Evolutionary conservation across 1,140 invertebrate species (phyloP), one percentile per base, ranked within the genome.

Genomic region (Drosophila kanapiae): DNA sequence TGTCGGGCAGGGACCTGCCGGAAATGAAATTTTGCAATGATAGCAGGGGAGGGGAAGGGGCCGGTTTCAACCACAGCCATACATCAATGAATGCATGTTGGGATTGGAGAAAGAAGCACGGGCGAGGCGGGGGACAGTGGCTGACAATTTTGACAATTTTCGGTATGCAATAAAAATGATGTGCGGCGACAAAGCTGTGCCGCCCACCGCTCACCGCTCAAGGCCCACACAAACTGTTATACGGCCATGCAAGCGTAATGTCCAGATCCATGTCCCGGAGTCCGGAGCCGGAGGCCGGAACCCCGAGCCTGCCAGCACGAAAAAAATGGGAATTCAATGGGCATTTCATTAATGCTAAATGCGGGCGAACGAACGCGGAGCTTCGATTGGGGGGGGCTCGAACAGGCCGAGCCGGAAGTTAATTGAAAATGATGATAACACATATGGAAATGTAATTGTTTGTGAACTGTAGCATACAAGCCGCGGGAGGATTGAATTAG

Each of bases 21-120:
- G 84, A 88, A 88, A 88, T 88, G 84, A 90, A 88, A 90, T 88
- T 90, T 88, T 71, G 84, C 83, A 87, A 68, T 84, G 83, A 79
- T 76, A 86, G 59, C 69, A 47, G 53, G 45, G 31, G 61, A 16
- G 13, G 10, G 10, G 60, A 8, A 18, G 43, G 16, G 53, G 10
- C 7, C 10, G 5, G 7, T 38, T n/a, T 35, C 65, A 40, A 72
- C 75, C 67, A 49, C 75, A 78, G 48, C 69, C 75, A 67, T 56
- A 70, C 64, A 68, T 64, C 62, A 71, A 79, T 85, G 74, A 75
- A 81, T 78, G 60, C 57, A 77, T 61, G 37, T 38, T 16, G 53
- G 37, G 16, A 48, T 35, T 35, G 47, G 31, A 51, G 69, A 23
- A n/a, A 35, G 1, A 38, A n/a, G 45, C 53, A 49, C 27, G 4